Conservation (phyloP, 2,113 vertebrate species). For the Rhodinocichla rosea region DNA sequence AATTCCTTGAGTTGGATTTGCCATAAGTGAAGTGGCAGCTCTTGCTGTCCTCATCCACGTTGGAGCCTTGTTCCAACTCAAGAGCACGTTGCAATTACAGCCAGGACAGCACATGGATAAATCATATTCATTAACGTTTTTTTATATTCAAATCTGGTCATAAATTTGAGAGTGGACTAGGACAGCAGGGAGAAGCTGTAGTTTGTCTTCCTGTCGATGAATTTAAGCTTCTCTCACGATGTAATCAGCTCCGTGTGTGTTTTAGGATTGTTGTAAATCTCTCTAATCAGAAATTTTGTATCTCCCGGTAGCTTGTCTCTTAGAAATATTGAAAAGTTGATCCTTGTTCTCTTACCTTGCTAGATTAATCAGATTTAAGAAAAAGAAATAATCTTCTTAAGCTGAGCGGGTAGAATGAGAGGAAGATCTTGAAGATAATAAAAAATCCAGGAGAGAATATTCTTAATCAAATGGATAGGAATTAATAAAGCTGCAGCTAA, state of each 20-base stretch:
- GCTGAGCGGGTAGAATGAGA: constrained; percentile 35
- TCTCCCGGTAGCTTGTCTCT: not conserved
- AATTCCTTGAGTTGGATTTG: not conserved
- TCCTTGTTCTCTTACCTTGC: constrained; percentile 53
- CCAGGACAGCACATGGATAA: not conserved
- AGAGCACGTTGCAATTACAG: not conserved
- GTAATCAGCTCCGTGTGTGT: constrained; percentile 11
- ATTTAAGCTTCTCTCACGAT: not conserved
- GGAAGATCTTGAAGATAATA: constrained; percentile 55
- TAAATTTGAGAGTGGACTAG: not conserved
- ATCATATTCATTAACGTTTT: not conserved
- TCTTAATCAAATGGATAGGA: constrained; percentile 44
- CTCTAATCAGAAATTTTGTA: constrained; percentile 44
- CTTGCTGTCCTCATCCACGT: accelerated
- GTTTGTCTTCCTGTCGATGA: not conserved
- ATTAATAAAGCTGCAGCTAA: constrained; percentile 39
- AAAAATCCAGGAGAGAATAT: constrained; percentile 40
- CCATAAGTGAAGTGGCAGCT: not conserved
- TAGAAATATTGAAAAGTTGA: constrained; percentile 43
- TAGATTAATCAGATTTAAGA: constrained; percentile 38
- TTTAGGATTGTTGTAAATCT: constrained; percentile 59
- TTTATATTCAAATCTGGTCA: not conserved
- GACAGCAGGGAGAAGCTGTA: not conserved
- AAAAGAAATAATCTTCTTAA: constrained; percentile 36
- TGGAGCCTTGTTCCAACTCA: not conserved